phyloP scores from a whole-genome alignment of 2,888 invertebrate genomes.

The Shargacucullia verbasci region DNA sequence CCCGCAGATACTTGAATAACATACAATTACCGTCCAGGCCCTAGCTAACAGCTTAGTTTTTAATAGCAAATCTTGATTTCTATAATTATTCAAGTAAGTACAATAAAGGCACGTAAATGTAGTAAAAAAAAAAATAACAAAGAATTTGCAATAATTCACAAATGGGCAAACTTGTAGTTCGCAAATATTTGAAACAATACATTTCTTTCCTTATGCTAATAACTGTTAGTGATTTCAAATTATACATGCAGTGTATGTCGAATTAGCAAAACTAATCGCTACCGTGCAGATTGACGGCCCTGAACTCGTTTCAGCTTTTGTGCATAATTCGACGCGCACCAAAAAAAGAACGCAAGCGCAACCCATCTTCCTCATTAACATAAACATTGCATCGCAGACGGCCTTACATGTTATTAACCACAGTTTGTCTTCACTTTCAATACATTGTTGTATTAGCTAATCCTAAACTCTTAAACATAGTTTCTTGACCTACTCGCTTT shows the following conservation, averaged over 20 bases:
- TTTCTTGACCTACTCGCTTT: conserved; percentile 44
- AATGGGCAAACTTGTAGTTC: conserved; percentile 5
- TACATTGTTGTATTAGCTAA: conserved; percentile 55
- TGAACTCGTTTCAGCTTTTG: conserved; percentile 66
- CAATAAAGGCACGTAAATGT: conserved; percentile 18
- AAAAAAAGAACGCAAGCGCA: conserved; percentile 67
- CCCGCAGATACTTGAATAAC: conserved; percentile 31
- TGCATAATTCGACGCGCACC: conserved; percentile 63
- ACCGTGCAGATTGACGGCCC: conserved; percentile 55
- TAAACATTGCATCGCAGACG: conserved; percentile 68
- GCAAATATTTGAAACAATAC: conserved; percentile 25
- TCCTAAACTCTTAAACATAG: conserved; percentile 25
- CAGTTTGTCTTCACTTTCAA: conserved; percentile 55
- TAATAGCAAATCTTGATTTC: no score
- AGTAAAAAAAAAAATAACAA: conserved; percentile 18
- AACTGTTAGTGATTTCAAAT: conserved; percentile 48
- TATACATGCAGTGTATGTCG: conserved; percentile 54
- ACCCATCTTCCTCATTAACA: conserved; percentile 66
- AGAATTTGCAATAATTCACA: no score
- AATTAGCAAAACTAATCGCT: conserved; percentile 54
- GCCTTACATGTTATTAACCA: conserved; percentile 54
- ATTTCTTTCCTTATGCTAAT: conserved; percentile 50
- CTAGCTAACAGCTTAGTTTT: conserved; percentile 11
- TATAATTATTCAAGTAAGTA: no score
- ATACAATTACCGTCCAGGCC: conserved; percentile 17